A percentile compares a stretch with the other conserved stretches of the same genome.
phyloP scores from a whole-genome alignment of 2,797 vertebrate genomes.

The Scolopax bukidnonensis region DNA sequence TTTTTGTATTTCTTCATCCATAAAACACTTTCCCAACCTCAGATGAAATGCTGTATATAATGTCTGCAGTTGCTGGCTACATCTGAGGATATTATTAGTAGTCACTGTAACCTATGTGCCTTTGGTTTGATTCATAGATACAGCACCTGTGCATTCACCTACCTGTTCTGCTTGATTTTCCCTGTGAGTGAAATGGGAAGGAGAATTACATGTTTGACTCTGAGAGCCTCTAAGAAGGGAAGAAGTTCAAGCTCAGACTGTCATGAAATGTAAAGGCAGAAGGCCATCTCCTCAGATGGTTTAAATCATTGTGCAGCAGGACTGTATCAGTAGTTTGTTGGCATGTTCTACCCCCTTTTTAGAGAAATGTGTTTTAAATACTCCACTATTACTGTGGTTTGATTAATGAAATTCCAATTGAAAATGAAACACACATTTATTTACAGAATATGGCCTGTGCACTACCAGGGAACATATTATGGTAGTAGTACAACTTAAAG shows the following conservation, averaged over 20 bases:
- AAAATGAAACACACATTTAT: slow-evolving; percentile 66
- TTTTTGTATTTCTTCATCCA: not conserved
- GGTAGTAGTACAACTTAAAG: not conserved
- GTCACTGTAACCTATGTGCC: not conserved
- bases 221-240: not conserved
- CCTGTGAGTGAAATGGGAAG: not conserved
- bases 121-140: not conserved
- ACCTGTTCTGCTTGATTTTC: not conserved
- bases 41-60: not conserved
- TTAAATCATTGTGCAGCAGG: slow-evolving; percentile 15
- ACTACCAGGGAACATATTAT: not conserved
- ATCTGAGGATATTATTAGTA: not conserved
- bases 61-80: not conserved
- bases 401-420: slow-evolving; percentile 61
- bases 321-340: slow-evolving; percentile 11
- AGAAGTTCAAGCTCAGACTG: not conserved
- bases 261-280: not conserved
- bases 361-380: slow-evolving; percentile 63
- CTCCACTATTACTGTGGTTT: slow-evolving; percentile 40
- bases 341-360: not conserved
- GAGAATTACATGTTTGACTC: not conserved
- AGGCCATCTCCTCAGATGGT: slow-evolving; percentile 30
- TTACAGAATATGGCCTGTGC: not conserved
- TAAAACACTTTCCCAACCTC: not conserved
- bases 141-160: not conserved